These are phyloP conservation scores for rabbit (Oryctolagus cuniculus) DNA, from an alignment of 2,113 vertebrate species.

Conservation along the genomic window mOryCun1.1 NC_091445.1:95874001-95874500, in stretches of 20 bases:
- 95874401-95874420: too few species aligned
- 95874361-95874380: not conserved
- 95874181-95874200: accelerated
- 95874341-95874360: not conserved
- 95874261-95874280: not conserved
- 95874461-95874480: not conserved
- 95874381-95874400: not conserved
- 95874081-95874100: not conserved
- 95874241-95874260: accelerated
- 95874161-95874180: accelerated
- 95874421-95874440: not conserved
- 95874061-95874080: too few species aligned
- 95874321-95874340: not conserved
- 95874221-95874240: accelerated
- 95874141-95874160: accelerated
- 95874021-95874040: not conserved
- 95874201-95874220: accelerated
- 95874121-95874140: not conserved
- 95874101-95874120: accelerated
- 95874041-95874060: not conserved
- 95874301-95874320: not conserved
- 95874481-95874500: not conserved
- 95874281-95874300: not conserved
- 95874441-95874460: not conserved
- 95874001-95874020: accelerated